A percentile compares a stretch with the other conserved stretches of the same genome.
These are phyloP conservation scores for Tympanoctomys barrerae DNA, from an alignment of 2,797 vertebrate genomes.

Conservation along the genomic window DNA sequence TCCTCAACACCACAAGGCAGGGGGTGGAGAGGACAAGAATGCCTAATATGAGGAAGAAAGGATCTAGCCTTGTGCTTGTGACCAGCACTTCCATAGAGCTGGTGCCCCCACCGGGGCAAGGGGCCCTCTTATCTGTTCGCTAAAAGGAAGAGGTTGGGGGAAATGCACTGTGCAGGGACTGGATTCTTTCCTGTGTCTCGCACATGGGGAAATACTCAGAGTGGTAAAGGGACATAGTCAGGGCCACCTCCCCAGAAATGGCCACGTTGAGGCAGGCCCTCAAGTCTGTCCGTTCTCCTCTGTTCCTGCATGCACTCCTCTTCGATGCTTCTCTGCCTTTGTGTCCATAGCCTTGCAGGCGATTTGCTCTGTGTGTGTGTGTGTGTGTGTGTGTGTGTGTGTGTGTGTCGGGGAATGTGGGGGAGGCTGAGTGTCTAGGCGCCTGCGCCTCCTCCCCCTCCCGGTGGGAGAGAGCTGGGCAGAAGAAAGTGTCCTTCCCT, in stretches of 20 bases:
- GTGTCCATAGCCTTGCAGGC: not conserved
- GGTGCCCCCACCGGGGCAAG: not conserved
- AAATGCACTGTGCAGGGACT: not conserved
- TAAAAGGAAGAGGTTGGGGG: not conserved
- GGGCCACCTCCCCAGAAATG: not conserved
- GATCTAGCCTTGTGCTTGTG: not conserved
- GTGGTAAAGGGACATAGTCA: not conserved
- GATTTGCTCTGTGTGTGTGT: not conserved
- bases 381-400: not conserved
- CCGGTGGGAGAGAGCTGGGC: not conserved
- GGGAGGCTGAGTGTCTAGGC: not conserved
- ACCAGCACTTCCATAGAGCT: too few relatives aligned
- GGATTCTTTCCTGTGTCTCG: not conserved
- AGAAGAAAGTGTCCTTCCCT: slow-evolving; percentile 48
- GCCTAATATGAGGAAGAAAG: too few relatives aligned
- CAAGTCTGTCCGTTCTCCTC: not conserved
- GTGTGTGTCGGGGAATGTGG: not conserved
- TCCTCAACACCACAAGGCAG: not conserved
- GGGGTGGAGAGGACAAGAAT: not conserved
- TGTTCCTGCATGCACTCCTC: not conserved
- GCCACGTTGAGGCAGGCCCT: not conserved
- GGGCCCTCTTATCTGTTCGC: not conserved
- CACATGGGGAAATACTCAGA: slow-evolving; percentile 27
- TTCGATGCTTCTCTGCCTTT: not conserved
- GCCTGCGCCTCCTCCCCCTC: not conserved